Conservation (phyloP, 2,113 vertebrate species). For the Epinephelus moara region DNA sequence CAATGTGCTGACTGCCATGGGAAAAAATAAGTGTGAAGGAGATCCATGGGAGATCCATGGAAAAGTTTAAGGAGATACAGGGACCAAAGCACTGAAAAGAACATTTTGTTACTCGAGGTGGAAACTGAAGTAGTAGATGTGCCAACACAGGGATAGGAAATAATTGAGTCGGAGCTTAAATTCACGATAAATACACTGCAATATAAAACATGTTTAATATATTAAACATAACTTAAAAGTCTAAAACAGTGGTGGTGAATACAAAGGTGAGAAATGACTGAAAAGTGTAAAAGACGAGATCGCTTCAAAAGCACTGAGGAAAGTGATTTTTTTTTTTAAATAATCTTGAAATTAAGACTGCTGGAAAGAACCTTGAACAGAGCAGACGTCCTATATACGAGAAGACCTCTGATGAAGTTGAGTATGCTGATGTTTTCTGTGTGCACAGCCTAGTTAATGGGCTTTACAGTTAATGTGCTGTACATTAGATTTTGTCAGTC, state of each 20-base stretch:
- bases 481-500: constrained; percentile 60
- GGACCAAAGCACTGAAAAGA: constrained; percentile 33
- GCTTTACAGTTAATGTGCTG: constrained; percentile 57
- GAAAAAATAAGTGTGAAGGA: constrained; percentile 19
- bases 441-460: constrained; percentile 6
- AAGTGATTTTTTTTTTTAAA: not conserved
- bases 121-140: constrained; percentile 14
- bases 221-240: not conserved
- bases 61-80: constrained; percentile 44
- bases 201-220: not conserved
- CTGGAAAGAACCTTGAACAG: constrained; percentile 2
- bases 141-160: not conserved
- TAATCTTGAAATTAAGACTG: not conserved
- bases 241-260: not conserved
- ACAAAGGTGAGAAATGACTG: not conserved
- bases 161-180: constrained; percentile 16
- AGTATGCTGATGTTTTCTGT: constrained; percentile 23
- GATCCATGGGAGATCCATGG: constrained; percentile 41
- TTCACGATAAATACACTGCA: constrained; percentile 1
- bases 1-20: constrained; percentile 2
- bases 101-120: constrained; percentile 18
- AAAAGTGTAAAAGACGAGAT: not conserved
- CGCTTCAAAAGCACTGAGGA: not conserved
- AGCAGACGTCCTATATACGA: not conserved
- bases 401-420: constrained; percentile 45